Evolutionary conservation across 2,888 invertebrate genomes (phyloP).

Genomic region (Hofmannophila pseudospretella): DNA sequence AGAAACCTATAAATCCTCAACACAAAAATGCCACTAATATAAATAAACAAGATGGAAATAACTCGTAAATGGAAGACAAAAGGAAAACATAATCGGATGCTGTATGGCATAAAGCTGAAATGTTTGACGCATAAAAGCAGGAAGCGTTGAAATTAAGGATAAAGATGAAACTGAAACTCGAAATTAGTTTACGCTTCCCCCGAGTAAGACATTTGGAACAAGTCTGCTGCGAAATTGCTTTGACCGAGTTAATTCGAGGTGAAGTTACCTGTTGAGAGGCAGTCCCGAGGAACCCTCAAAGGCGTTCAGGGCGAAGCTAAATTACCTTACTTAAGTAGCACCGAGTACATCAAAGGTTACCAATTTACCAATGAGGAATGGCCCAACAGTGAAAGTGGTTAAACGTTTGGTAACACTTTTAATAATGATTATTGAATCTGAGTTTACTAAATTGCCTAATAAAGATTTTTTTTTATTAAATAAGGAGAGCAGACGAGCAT

Average conservation of each 20-base stretch:
- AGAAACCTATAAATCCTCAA: too few species aligned
- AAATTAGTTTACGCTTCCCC: constrained; percentile 43
- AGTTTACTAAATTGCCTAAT: too few species aligned
- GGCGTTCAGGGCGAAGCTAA: constrained; percentile 50
- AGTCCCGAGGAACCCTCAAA: constrained; percentile 46
- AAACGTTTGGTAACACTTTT: background rate
- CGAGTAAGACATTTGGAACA: constrained; percentile 42
- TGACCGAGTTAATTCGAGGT: constrained; percentile 59
- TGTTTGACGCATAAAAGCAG: too few species aligned
- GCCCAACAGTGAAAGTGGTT: constrained; percentile 16
- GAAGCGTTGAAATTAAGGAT: constrained; percentile 9
- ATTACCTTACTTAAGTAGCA: constrained; percentile 53
- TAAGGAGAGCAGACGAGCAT: too few species aligned
- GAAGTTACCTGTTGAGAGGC: constrained; percentile 62
- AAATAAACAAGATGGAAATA: background rate
- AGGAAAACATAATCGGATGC: background rate
- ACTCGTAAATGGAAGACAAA: background rate
- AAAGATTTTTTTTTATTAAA: too few species aligned
- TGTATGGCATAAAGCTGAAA: background rate
- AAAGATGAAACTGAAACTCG: constrained; percentile 11
- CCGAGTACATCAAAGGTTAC: constrained; percentile 42
- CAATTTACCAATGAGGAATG: constrained; percentile 17
- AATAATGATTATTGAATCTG: too few species aligned
- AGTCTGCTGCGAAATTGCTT: constrained; percentile 48
- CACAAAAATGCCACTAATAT: background rate